Conservation (phyloP, 1,140 invertebrate genomes). For the Megathymus violae region DNA sequence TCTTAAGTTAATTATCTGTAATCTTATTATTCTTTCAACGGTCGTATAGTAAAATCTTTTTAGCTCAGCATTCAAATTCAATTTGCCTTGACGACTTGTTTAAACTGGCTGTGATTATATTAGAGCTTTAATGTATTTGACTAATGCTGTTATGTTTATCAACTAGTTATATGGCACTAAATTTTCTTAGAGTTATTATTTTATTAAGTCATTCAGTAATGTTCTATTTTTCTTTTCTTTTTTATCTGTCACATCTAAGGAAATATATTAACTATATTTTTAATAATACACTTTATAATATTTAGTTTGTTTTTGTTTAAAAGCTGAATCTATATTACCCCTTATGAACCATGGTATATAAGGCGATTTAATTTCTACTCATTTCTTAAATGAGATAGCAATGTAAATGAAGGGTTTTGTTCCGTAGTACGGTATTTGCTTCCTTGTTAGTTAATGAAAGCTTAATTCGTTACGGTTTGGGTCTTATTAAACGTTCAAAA, state of each 20-base stretch:
- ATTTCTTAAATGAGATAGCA: slow-evolving; percentile 43
- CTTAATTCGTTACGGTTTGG: slow-evolving; percentile 53
- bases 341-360: slow-evolving; percentile 12
- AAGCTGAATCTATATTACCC: not conserved
- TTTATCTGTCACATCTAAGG: no score
- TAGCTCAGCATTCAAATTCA: slow-evolving; percentile 34
- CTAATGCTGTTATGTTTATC: not conserved
- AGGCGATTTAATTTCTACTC: slow-evolving; percentile 11
- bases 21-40: not conserved
- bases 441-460: slow-evolving; percentile 61
- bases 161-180: no score
- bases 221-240: no score
- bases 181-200: no score
- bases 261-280: no score
- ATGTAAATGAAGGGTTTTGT: slow-evolving; percentile 54
- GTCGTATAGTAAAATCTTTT: slow-evolving; percentile 34
- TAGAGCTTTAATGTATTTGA: slow-evolving; percentile 3
- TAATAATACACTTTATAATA: no score
- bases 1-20: slow-evolving; percentile 5
- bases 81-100: slow-evolving; percentile 40
- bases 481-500: slow-evolving; percentile 22
- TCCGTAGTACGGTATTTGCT: slow-evolving; percentile 49
- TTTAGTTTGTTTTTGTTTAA: not conserved
- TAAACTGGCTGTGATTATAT: slow-evolving; percentile 8
- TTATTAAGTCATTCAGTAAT: no score